Evolutionary conservation across 2,888 invertebrate genomes (phyloP).

Genomic region (Zhuqinia jingwanae): DNA sequence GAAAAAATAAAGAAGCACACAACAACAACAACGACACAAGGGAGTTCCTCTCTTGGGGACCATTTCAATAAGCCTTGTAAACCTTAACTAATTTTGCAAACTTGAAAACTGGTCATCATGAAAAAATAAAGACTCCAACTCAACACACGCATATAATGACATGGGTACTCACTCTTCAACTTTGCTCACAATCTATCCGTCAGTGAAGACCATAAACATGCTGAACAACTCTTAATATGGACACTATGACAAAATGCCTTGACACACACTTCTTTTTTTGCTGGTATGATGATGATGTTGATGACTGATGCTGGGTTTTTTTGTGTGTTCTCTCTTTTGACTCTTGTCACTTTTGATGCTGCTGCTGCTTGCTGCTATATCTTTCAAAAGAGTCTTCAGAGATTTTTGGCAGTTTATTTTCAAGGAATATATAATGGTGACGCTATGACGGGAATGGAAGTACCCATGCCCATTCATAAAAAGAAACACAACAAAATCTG

Average conservation of each 20-base stretch:
- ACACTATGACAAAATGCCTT: conserved; percentile 39
- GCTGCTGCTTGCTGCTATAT: too few species aligned
- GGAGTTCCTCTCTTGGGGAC: not conserved
- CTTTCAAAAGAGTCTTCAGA: not conserved
- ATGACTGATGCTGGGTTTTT: conserved; percentile 30
- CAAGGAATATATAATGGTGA: conserved; percentile 29
- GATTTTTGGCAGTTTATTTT: conserved; percentile 48
- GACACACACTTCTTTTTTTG: conserved; percentile 44
- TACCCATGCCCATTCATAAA: conserved; percentile 43
- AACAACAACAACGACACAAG: too few species aligned
- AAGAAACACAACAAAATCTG: conserved; percentile 17
- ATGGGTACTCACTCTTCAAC: conserved; percentile 8
- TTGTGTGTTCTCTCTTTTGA: not conserved
- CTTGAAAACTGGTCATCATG: not conserved
- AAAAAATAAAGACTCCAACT: not conserved
- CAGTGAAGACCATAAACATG: conserved; percentile 32
- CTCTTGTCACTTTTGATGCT: conserved; percentile 24
- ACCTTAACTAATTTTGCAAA: conserved; percentile 18
- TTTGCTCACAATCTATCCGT: conserved; percentile 3
- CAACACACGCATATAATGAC: not conserved
- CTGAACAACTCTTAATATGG: conserved; percentile 37
- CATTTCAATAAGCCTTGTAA: conserved; percentile 35
- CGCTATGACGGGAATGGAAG: conserved; percentile 47
- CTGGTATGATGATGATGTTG: conserved; percentile 26
- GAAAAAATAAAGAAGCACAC: not conserved